A percentile compares a stretch with the other conserved stretches of the same genome.
Evolutionary conservation across 2,888 invertebrate genomes (phyloP).

Genomic region (Erpobdella octoculata): DNA sequence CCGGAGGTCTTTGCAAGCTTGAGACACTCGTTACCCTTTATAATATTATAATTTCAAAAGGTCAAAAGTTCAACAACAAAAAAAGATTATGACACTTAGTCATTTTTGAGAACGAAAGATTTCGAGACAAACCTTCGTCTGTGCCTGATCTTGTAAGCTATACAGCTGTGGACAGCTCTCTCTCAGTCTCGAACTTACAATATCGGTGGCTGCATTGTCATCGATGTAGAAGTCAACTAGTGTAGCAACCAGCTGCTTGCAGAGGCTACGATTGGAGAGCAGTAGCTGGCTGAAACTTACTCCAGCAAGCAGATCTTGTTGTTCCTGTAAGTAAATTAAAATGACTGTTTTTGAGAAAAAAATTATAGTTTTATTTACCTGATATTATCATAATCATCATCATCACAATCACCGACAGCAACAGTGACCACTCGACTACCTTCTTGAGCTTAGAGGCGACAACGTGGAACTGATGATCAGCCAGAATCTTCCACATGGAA

Average conservation of each 20-base stretch:
- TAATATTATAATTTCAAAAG: neutral
- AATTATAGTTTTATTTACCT: neutral
- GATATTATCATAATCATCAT: neutral
- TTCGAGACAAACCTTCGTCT: conserved; percentile 67
- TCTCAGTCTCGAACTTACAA: conserved; percentile 76
- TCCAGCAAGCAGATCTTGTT: conserved; percentile 58
- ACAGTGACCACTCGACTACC: conserved; percentile 39
- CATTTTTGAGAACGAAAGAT: neutral
- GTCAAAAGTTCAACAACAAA: neutral
- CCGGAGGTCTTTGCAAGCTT: conserved; percentile 4
- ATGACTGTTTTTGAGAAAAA: neutral
- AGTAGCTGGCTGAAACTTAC: conserved; percentile 55
- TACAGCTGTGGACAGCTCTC: conserved; percentile 88
- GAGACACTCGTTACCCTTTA: conserved; percentile 21
- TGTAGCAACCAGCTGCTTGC: conserved; percentile 68
- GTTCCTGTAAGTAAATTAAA: conserved; percentile 53
- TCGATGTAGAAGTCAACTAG: conserved; percentile 83
- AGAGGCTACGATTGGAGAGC: conserved; percentile 21
- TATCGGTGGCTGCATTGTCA: conserved; percentile 87
- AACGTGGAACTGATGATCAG: conserved; percentile 81
- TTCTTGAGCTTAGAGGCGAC: conserved; percentile 50
- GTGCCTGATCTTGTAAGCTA: conserved; percentile 86
- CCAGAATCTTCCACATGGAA: conserved; percentile 82
- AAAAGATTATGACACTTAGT: neutral
- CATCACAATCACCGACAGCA: neutral